Conservation (phyloP, 2,113 vertebrate genomes). For the Nannobrachium achirus region DNA sequence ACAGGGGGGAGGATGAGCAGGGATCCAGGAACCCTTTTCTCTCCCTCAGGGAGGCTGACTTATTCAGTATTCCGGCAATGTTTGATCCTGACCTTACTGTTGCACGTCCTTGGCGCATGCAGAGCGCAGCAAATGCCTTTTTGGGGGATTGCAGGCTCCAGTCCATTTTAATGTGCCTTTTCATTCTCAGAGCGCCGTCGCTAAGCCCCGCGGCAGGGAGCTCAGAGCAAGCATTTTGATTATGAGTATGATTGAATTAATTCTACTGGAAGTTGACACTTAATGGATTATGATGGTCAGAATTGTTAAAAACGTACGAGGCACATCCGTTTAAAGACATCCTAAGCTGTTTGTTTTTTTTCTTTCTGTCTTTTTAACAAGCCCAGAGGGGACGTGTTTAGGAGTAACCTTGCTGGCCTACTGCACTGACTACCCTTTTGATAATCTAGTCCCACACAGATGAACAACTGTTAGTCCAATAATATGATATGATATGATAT, state of each 20-base stretch:
- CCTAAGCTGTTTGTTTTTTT: constrained; percentile 45
- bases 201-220: constrained; percentile 57
- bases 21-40: constrained; percentile 50
- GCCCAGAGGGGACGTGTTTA: constrained; percentile 34
- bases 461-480: constrained; percentile 8
- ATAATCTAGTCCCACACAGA: constrained; percentile 15
- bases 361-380: constrained; percentile 26
- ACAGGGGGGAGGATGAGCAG: constrained; percentile 26
- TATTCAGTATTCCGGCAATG: constrained; percentile 72
- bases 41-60: constrained; percentile 45
- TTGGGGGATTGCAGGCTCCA: constrained; percentile 69
- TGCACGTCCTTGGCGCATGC: constrained; percentile 76
- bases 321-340: constrained; percentile 60
- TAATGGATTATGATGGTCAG: constrained; percentile 62
- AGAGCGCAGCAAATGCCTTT: constrained; percentile 71
- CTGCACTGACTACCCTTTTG: constrained; percentile 27
- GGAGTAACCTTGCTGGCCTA: constrained; percentile 41
- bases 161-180: constrained; percentile 71
- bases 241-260: constrained; percentile 71
- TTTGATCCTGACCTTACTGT: constrained; percentile 78
- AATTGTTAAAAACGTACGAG: constrained; percentile 55
- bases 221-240: constrained; percentile 70
- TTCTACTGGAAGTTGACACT: constrained; percentile 63
- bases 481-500: background rate
- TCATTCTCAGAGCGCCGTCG: constrained; percentile 55